Evolutionary conservation across 2,888 invertebrate genomes (phyloP), one percentile per base, ranked within the genome.

Genomic region (Drosophila algonquin): DNA sequence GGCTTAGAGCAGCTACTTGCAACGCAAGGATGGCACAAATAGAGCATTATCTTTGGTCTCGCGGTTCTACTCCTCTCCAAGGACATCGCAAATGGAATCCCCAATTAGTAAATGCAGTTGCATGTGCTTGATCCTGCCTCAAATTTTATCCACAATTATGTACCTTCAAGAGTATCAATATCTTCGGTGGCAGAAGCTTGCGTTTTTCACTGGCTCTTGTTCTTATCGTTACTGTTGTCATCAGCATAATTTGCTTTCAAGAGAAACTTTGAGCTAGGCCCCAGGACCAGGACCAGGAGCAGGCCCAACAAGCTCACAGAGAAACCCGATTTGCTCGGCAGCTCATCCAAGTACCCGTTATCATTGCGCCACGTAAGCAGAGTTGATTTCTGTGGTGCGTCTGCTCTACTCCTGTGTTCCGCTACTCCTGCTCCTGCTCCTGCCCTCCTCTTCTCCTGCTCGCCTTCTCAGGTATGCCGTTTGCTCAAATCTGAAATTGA

Each of bases 401-500:
- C 40, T 40, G 40, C 4, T 4, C 32, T 10, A 32, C 32, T 10
- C 32, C 40, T 14, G 35, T 14, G 14, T 24, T 24, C 14, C 4
- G 12, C 4, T 32, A 32, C 24, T 24, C 24, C 24, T 4, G 24
- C 24, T 24, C 24, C 24, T 4, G 24, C 4, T 35, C 40, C 40
- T 14, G 14, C 14, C 6, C 4, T 14, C 32, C 32, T 12, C 0
- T 4, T 0, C 35, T 12, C 12, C 21, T 21, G 3, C 21, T n/a
- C 40, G 2, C 7, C 72, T 72, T 69, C 67, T 74, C 84, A 82
- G 87, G 84, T 87, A 84, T 85, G 79, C 75, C 79, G 87, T 75
- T 76, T 79, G 77, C 83, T 84, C 82, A 85, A 87, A 85, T 85
- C 84, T 87, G 87, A 85, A 85, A 85, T 85, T 87, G 84, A 87